Percentiles rank a stretch among this genome's conserved stretches.
Evolutionary conservation across 2,888 invertebrate genomes (phyloP).

Genomic region (Callinectes sapidus): DNA sequence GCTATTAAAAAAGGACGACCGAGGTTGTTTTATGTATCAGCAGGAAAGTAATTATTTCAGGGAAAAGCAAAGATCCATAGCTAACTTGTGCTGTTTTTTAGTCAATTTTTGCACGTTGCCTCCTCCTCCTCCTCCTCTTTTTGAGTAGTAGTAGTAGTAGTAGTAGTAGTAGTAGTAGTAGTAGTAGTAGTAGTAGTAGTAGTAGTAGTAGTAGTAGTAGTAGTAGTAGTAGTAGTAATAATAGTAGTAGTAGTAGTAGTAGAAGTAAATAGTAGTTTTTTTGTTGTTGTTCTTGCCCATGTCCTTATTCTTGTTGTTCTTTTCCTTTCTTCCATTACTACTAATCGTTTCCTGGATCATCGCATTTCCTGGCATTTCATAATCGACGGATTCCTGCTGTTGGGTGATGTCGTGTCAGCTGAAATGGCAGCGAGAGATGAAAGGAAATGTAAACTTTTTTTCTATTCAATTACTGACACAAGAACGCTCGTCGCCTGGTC

Average conservation of each 20-base stretch:
- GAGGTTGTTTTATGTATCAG: conserved; percentile 5
- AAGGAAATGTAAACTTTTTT: conserved; percentile 31
- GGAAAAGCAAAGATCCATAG: neutral
- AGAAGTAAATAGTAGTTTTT: too few species aligned
- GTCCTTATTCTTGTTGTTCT: neutral
- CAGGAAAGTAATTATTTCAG: neutral
- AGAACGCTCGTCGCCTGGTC: neutral
- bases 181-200: too few species aligned
- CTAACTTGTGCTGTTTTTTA: neutral
- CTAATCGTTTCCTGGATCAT: neutral
- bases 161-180: too few species aligned
- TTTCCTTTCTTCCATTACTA: neutral
- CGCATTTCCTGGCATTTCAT: neutral
- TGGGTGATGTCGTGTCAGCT: neutral
- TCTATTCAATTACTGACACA: neutral
- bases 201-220: too few species aligned
- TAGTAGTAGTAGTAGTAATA: too few species aligned
- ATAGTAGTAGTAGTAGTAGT: too few species aligned
- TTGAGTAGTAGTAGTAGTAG: too few species aligned
- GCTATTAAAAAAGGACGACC: neutral
- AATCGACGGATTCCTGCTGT: neutral
- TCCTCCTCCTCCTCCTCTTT: neutral
- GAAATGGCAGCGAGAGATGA: neutral
- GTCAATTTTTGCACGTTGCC: neutral
- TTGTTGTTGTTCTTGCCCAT: neutral